phyloP scores from a whole-genome alignment of 2,113 vertebrate genomes.

The Myotis yumanensis region DNA sequence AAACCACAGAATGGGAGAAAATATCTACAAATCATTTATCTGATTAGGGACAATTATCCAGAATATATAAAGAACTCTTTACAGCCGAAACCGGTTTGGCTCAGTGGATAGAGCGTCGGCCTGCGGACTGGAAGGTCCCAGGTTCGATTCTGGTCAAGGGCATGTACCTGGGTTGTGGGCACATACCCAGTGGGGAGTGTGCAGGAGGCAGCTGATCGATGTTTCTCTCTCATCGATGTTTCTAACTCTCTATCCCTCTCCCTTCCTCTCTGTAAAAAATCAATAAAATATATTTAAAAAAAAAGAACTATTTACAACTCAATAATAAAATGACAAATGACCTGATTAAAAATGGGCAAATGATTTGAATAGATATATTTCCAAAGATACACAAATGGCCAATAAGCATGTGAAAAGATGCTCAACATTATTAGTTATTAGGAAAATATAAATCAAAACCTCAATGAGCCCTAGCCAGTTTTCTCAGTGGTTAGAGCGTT shows the following conservation, averaged over 20 bases:
- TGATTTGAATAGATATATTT: background rate
- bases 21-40: background rate
- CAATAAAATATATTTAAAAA: too few species aligned
- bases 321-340: constrained; percentile 21
- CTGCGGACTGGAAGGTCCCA: too few species aligned
- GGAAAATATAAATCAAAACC: background rate
- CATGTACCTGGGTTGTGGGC: too few species aligned
- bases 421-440: background rate
- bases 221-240: too few species aligned
- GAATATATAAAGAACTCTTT: background rate
- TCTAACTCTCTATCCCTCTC: too few species aligned
- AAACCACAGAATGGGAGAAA: background rate
- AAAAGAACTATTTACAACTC: background rate
- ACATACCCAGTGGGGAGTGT: too few species aligned
- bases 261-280: too few species aligned
- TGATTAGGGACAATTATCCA: background rate
- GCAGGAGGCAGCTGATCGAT: too few species aligned
- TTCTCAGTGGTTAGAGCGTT: background rate
- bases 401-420: background rate
- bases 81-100: background rate
- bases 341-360: background rate
- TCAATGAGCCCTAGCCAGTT: background rate
- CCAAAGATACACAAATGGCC: background rate
- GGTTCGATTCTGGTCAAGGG: too few species aligned
- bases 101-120: too few species aligned